Conservation (phyloP, 2,113 vertebrate species). For the Rynchops niger region DNA sequence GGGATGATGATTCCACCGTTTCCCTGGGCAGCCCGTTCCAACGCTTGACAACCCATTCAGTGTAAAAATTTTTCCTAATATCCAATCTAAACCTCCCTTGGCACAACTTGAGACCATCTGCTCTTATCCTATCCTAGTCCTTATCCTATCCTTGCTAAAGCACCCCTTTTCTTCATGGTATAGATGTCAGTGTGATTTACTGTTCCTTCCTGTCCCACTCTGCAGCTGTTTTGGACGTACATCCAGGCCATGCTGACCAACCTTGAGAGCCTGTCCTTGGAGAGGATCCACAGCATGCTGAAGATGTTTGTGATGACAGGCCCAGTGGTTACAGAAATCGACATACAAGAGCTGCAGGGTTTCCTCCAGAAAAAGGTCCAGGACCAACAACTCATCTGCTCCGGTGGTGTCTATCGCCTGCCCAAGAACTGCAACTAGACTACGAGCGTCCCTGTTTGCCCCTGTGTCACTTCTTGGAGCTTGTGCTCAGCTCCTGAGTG, state of each 20-base stretch:
- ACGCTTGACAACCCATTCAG: not conserved
- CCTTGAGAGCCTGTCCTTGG: slow-evolving; percentile 94
- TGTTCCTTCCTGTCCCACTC: not conserved
- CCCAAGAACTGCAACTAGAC: slow-evolving; percentile 81
- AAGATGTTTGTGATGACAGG: slow-evolving; percentile 95
- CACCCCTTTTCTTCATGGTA: not conserved
- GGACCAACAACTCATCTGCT: slow-evolving; percentile 89
- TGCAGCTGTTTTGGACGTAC: slow-evolving; percentile 96
- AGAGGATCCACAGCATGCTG: slow-evolving; percentile 97
- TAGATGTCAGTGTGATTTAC: not conserved
- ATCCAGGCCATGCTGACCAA: slow-evolving; percentile 99
- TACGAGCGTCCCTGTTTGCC: not conserved
- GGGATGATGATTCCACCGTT: not conserved
- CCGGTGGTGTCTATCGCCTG: slow-evolving; percentile 90
- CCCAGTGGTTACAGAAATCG: slow-evolving; percentile 91
- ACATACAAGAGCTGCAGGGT: slow-evolving; percentile 90
- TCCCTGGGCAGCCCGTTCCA: not conserved
- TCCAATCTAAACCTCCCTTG: not conserved
- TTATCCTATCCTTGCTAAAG: not conserved
- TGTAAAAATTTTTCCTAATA: not conserved
- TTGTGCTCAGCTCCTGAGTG: not conserved
- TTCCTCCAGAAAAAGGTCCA: slow-evolving; percentile 95
- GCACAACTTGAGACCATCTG: not conserved
- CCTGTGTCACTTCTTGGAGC: not conserved
- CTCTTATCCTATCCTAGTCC: not conserved